Base-by-base conservation (phyloP, 2,888 invertebrate genomes). In the Tiphia femorata region DNA sequence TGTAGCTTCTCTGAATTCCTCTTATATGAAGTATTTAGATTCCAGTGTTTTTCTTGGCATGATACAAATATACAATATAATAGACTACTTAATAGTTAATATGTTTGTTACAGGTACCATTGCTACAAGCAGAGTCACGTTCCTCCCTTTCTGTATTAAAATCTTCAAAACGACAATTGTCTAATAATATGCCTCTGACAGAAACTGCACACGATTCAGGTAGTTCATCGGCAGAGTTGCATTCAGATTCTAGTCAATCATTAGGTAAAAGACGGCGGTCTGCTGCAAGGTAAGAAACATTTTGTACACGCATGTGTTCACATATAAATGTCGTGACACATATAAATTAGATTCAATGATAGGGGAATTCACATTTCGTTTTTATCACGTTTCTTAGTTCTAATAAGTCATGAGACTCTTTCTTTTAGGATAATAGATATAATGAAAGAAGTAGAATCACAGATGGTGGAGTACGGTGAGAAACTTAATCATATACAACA, bases 161-260 rank as follows among this genome's bases (percentile, higher is more conserved):
- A 74, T 80, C 83, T 40, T 82, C 84, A 8, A 87, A 86, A 66
- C 82, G 86, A 64, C 86, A 86, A 72, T 79, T 86, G 49, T 80
- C 86, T 19, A 81, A 82, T 50, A 86, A 86, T 67, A 84, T 86
- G 66, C 84, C 86, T 35, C 83, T 86, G 47, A 66, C 76, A 42
- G 83, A 81, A 57, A 70, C 80, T 37, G 78, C 74, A 17, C 86
- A 86, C 29, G 87, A 87, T 67, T 86, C 85, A 48, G 86, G 77
- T 35, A 83, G 82, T 64, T 83, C 83, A 12, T 83, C 83, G 5
- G 83, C 85, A 49, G 86, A 84, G 42, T 83, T 84, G 60, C 86
- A 86, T 62, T 84, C 86, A 2, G 87, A 87, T 75, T 87, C 87
- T 47, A 87, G 87, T 78, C 86, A 81, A 57, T 83, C 83, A 14